These are phyloP conservation scores for Cantharis lateralis DNA, from an alignment of 2,888 invertebrate species.

Conservation along the genomic window DNA sequence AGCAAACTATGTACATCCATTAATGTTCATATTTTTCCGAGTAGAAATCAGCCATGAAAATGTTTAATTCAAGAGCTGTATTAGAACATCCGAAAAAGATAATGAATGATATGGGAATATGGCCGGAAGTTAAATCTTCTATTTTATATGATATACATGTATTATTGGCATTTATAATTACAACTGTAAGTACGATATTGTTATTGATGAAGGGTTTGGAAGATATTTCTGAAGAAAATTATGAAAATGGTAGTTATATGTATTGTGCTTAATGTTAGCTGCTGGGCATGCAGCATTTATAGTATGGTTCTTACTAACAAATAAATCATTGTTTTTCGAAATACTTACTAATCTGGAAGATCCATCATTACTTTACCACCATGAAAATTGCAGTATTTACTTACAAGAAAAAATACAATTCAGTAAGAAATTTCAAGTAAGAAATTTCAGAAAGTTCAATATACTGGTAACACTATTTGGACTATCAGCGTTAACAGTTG, in stretches of 20 bases:
- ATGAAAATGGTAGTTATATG: background rate
- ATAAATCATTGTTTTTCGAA: background rate
- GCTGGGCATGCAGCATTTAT: background rate
- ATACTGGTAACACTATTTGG: background rate
- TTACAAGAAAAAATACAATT: no score
- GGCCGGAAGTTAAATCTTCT: no score
- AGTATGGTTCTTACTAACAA: no score
- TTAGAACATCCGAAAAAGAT: background rate
- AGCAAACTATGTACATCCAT: no score
- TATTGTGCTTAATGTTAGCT: background rate
- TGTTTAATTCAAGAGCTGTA: background rate
- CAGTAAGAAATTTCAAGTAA: background rate
- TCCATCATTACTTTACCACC: background rate
- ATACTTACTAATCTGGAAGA: background rate
- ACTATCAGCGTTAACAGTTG: background rate
- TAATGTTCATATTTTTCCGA: no score
- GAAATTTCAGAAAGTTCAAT: no score
- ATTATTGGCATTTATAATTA: background rate
- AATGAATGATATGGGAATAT: background rate
- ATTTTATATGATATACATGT: background rate
- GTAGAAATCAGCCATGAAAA: background rate
- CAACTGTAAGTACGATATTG: background rate
- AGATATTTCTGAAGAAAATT: background rate
- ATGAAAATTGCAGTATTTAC: background rate
- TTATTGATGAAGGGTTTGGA: background rate